Conservation (phyloP, 2,888 invertebrate species). For the Rhorus exstirpatorius region DNA sequence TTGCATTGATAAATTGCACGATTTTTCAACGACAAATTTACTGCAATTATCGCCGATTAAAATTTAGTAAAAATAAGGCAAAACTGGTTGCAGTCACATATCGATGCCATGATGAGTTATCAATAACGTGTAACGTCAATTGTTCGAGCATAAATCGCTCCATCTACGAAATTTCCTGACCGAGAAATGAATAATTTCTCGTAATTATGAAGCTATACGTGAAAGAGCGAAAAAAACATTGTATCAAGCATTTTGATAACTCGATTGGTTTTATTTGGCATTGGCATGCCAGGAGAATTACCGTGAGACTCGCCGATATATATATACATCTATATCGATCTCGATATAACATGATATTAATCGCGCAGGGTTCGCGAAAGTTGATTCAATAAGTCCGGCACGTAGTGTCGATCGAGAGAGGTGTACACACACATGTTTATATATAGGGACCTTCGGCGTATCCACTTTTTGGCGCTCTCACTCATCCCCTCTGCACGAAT, state of each 20-base stretch:
- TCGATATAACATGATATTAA: conserved; percentile 64
- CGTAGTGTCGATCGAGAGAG: conserved; percentile 62
- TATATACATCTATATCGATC: background rate
- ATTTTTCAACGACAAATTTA: background rate
- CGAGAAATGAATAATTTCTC: conserved; percentile 4
- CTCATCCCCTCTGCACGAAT: background rate
- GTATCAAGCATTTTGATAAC: conserved; percentile 4
- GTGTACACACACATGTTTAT: conserved; percentile 18
- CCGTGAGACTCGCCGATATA: conserved; percentile 10
- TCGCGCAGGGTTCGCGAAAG: conserved; percentile 46
- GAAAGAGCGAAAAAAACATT: background rate
- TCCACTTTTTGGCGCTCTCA: conserved; percentile 50
- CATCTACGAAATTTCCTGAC: background rate
- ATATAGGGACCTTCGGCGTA: background rate
- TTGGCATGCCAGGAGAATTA: background rate
- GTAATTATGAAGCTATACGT: background rate
- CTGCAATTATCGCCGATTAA: conserved; percentile 29
- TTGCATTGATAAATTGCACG: conserved; percentile 8
- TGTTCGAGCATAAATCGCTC: background rate
- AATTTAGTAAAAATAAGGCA: background rate
- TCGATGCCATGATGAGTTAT: background rate
- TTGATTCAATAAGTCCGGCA: conserved; percentile 61
- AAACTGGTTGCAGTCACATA: background rate
- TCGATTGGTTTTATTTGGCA: conserved; percentile 17
- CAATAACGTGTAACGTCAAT: background rate